These are phyloP conservation scores for Neopelma chrysocephalum DNA, from an alignment of 2,797 vertebrate species.

Conservation along the genomic window DNA sequence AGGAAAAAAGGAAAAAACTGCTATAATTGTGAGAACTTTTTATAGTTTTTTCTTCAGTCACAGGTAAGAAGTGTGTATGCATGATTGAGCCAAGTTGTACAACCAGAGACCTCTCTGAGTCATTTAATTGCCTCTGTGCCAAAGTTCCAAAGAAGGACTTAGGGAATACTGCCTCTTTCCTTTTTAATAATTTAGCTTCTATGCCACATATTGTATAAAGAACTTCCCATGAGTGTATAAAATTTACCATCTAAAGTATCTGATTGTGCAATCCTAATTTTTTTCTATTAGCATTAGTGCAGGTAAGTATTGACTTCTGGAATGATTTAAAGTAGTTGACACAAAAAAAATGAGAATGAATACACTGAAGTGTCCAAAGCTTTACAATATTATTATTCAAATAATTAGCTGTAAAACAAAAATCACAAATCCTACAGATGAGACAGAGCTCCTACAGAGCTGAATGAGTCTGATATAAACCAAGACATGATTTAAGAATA, in stretches of 20 bases:
- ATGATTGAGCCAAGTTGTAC: not conserved
- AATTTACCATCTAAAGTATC: not conserved
- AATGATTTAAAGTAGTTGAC: not conserved
- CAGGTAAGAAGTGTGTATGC: not conserved
- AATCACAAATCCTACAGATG: not conserved
- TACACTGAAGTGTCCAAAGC: not conserved
- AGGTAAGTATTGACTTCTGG: not conserved
- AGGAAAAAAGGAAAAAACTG: not conserved
- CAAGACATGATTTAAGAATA: not conserved
- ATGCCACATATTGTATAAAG: not conserved
- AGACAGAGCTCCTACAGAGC: not conserved
- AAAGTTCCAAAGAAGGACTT: not conserved
- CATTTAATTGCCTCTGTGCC: not conserved
- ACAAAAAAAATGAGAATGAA: not conserved
- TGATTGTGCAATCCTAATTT: not conserved
- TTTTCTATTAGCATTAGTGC: not conserved
- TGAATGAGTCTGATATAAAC: not conserved
- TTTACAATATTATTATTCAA: not conserved
- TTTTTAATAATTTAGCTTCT: constrained; percentile 20
- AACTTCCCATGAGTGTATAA: not conserved
- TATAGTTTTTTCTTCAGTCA: not conserved
- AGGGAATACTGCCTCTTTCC: not conserved
- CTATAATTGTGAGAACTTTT: not conserved
- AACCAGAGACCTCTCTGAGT: not conserved
- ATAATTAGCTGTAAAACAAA: not conserved